Conservation (phyloP, 2,888 invertebrate genomes). For the Onchidella celtica region DNA sequence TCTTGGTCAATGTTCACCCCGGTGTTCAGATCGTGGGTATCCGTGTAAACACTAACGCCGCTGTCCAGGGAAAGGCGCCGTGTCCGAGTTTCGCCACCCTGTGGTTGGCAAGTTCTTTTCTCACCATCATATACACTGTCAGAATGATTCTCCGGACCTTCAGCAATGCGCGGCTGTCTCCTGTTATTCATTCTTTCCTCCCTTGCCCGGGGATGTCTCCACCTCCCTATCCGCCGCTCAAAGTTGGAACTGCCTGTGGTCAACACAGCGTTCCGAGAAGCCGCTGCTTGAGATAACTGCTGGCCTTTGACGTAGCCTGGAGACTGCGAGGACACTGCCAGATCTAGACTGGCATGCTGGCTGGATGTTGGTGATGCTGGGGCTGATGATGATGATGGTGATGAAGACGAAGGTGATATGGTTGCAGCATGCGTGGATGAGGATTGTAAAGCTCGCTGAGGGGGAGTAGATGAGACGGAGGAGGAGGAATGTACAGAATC, state of each 20-base stretch:
- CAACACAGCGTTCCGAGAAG: not conserved
- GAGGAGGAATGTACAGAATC: not conserved
- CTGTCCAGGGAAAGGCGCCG: constrained; percentile 44
- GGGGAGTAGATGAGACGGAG: not conserved
- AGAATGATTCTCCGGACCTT: not conserved
- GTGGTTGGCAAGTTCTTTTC: too few species aligned
- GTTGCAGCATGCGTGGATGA: constrained; percentile 18
- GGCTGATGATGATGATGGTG: not conserved
- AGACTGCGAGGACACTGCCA: constrained; percentile 30
- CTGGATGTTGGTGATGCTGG: not conserved
- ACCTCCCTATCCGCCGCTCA: not conserved
- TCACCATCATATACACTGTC: constrained; percentile 4
- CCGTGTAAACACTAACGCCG: constrained; percentile 23
- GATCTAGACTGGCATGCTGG: not conserved
- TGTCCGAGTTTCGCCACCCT: not conserved
- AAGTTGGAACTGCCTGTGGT: not conserved
- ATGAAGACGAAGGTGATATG: not conserved
- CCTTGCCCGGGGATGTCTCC: not conserved
- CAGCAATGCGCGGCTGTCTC: not conserved
- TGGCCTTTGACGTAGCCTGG: constrained; percentile 19
- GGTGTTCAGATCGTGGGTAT: not conserved
- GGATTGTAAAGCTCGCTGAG: not conserved
- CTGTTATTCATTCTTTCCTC: not conserved
- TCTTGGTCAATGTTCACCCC: not conserved
- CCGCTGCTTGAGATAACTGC: not conserved